Evolutionary conservation across 2,888 invertebrate species (phyloP).

Genomic region (Malthinus flaveolus): DNA sequence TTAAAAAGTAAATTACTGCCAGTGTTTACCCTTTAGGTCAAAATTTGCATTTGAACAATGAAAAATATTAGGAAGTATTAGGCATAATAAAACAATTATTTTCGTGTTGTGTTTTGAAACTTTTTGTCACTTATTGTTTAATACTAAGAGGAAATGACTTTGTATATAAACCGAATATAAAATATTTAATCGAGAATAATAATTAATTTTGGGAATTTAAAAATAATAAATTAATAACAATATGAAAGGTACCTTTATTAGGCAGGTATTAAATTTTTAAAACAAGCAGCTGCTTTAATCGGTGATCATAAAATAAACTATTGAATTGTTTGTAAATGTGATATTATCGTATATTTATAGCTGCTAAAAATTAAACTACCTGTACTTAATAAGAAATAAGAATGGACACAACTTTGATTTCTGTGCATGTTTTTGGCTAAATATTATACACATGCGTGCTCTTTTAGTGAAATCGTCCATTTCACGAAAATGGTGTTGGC

Average conservation of each 20-base stretch:
- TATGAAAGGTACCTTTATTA: neutral
- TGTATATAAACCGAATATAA: too few relatives aligned
- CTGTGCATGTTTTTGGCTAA: too few relatives aligned
- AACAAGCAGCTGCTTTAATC: conserved; percentile 19
- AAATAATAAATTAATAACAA: neutral
- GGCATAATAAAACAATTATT: conserved; percentile 32
- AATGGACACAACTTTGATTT: too few relatives aligned
- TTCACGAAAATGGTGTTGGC: too few relatives aligned
- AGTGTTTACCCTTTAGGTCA: conserved; percentile 19
- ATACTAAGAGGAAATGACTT: conserved; percentile 26
- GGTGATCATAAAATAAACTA: neutral
- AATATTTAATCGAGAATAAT: too few relatives aligned
- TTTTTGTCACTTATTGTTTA: conserved; percentile 27
- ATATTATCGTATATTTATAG: neutral
- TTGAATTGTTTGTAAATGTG: conserved; percentile 11
- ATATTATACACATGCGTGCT: too few relatives aligned
- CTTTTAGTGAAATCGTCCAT: too few relatives aligned
- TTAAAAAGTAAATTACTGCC: conserved; percentile 19
- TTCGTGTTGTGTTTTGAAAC: conserved; percentile 26
- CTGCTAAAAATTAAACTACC: neutral
- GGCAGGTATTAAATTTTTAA: conserved; percentile 10
- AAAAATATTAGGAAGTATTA: conserved; percentile 28
- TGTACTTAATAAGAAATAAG: neutral
- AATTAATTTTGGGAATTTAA: too few relatives aligned
- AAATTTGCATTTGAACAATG: conserved; percentile 25